Conservation (phyloP, 2,888 invertebrate genomes). For the Dorcus parallelipipedus region DNA sequence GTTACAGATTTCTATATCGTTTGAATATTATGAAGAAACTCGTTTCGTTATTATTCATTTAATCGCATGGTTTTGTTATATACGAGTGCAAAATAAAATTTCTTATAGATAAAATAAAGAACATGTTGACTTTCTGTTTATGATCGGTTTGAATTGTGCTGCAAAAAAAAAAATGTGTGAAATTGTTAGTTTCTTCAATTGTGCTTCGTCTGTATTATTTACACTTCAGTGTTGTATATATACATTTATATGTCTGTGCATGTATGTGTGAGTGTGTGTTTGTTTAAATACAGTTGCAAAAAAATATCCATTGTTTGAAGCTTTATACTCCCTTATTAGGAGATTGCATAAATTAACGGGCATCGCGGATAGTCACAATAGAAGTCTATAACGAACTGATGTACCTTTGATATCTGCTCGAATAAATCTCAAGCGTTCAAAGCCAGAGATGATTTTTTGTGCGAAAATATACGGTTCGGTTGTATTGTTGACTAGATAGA, state of each 20-base stretch:
- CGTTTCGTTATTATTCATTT: too few species aligned
- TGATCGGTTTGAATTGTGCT: too few species aligned
- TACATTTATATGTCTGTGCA: neutral
- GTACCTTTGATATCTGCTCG: slow-evolving; percentile 40
- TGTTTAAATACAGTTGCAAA: slow-evolving; percentile 1
- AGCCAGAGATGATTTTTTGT: slow-evolving; percentile 45
- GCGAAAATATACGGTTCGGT: slow-evolving; percentile 43
- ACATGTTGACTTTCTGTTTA: too few species aligned
- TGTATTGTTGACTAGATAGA: slow-evolving; percentile 47
- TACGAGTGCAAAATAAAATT: too few species aligned
- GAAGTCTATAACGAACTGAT: slow-evolving; percentile 40
- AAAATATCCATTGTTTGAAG: slow-evolving; percentile 34
- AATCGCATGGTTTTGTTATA: too few species aligned
- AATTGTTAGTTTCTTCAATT: too few species aligned
- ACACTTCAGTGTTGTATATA: neutral
- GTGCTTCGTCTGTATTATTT: too few species aligned
- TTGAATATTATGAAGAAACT: too few species aligned
- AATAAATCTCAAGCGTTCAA: slow-evolving; percentile 42
- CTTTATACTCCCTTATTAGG: slow-evolving; percentile 42
- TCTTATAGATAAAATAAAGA: too few species aligned
- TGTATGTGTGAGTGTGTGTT: neutral
- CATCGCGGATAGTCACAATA: slow-evolving; percentile 37
- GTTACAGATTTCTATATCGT: too few species aligned
- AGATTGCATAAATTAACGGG: slow-evolving; percentile 43
- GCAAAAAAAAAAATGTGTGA: too few species aligned